These are phyloP conservation scores for Symphodus melops DNA, from an alignment of 2,113 vertebrate genomes.

Conservation along the genomic window DNA sequence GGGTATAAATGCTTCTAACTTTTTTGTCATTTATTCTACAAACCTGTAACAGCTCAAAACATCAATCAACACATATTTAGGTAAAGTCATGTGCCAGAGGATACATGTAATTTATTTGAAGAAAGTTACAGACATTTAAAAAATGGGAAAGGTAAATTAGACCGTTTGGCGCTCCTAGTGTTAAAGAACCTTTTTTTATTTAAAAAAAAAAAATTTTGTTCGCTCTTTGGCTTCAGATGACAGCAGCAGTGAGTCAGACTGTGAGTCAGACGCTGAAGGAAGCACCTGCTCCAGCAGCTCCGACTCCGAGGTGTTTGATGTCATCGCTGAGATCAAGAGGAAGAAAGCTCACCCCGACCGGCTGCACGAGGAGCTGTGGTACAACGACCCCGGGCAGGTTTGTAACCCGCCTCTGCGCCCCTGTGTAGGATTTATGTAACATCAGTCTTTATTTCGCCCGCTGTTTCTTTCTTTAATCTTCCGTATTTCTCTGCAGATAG, in stretches of 20 bases:
- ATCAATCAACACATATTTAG: too few species aligned
- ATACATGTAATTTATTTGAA: too few species aligned
- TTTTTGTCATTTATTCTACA: too few species aligned
- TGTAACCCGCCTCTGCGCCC: not conserved
- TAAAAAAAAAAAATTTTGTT: too few species aligned
- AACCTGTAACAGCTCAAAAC: too few species aligned
- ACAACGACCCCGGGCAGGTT: constrained; percentile 98
- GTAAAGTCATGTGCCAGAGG: too few species aligned
- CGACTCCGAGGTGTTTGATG: constrained; percentile 96
- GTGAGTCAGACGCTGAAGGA: constrained; percentile 90
- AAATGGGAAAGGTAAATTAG: too few species aligned
- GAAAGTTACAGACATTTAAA: too few species aligned
- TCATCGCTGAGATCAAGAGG: constrained; percentile 98
- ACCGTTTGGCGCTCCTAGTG: too few species aligned
- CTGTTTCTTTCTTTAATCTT: not conserved
- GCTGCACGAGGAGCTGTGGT: constrained; percentile 98
- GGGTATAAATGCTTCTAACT: too few species aligned
- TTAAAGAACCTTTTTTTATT: constrained; percentile 18
- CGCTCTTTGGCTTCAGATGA: constrained; percentile 68
- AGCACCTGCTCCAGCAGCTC: constrained; percentile 95
- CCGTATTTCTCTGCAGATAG: not conserved
- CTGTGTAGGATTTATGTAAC: too few species aligned
- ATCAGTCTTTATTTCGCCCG: not conserved
- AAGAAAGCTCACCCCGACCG: constrained; percentile 98
- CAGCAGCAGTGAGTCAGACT: constrained; percentile 94